Base-by-base conservation (phyloP, 2,797 vertebrate genomes). In the Hozukius guyotensis region DNA sequence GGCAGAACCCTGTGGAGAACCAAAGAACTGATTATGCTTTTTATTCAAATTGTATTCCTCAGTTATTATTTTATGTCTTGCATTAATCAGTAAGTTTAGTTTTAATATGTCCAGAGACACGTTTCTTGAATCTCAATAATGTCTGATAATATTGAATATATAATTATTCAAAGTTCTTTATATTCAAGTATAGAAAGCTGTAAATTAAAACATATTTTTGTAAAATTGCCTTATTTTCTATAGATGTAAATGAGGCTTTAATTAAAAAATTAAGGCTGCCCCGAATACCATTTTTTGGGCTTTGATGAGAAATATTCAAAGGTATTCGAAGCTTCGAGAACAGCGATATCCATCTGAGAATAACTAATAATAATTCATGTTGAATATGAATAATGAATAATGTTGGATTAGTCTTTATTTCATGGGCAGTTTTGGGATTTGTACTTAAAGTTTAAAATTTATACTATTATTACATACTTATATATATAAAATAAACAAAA, bases 1-100 rank as follows among this genome's bases (percentile, higher is more conserved):
- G 22, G 95, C 0, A 6, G 75, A 84, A 0, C 95, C 94, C 95
- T 95, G 82, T 53, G 49, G 42, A 38, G 59, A 67, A 22, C 6
- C 31, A 66, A 25, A 38, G 27, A 2, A 31, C 2, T 12, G 7
- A 22, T 72, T 27, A 55, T 11, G 20, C 13, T 38, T 22, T 31
- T 55, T 34, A 49, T 49, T 49, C 14, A 49, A 12, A 31, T 3
- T n/a, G 61, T 13, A 29, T 62, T 55, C 2, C 8, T 52, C 16
- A 49, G 24, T 27, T 13, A 46, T 52, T 20, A 38, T 56, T 12
- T 22, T 11, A 53, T 18, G 8, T 42, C 2, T 20, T 18, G 29
- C 20, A 65, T 32, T 31, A 56, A 32, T 57, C 6, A 31, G 7
- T 12, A n/a, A 4, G 11, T 38, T 20, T 4, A 52, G 14, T 57